Evolutionary conservation across 2,113 vertebrate genomes (phyloP).

Genomic region (Bolborhynchus lineola): DNA sequence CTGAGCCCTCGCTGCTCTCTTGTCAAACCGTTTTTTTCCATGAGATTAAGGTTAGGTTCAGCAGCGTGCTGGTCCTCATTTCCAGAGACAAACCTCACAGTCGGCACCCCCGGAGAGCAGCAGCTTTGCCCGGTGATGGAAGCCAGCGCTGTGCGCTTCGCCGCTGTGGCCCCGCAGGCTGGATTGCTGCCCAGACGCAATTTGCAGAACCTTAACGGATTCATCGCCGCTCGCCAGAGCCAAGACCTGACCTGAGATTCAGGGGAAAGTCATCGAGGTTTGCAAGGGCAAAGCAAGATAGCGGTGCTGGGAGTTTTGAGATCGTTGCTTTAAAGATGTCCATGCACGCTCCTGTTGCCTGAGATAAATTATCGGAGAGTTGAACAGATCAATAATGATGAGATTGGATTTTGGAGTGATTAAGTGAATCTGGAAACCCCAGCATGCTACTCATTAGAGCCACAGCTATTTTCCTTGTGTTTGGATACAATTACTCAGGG

Average conservation of each 20-base stretch:
- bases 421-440: neutral
- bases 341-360: neutral
- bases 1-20: neutral
- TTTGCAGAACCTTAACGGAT: conserved; percentile 73
- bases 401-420: neutral
- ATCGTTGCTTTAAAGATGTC: neutral
- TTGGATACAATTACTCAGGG: neutral
- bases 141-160: conserved; percentile 62
- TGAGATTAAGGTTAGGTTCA: neutral
- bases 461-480: neutral
- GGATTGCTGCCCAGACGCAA: conserved; percentile 64
- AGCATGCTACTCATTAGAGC: neutral
- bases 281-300: neutral
- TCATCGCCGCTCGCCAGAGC: conserved; percentile 77
- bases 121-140: conserved; percentile 53
- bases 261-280: neutral
- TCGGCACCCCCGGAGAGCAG: conserved; percentile 69
- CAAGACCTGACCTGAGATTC: conserved; percentile 71
- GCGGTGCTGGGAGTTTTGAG: neutral
- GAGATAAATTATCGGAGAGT: conserved; percentile 13
- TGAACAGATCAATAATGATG: neutral
- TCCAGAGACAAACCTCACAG: conserved; percentile 71
- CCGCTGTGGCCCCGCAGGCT: conserved; percentile 64
- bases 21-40: neutral
- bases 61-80: neutral